phyloP scores from a whole-genome alignment of 2,888 invertebrate species.

The Temnothorax ravouxi region DNA sequence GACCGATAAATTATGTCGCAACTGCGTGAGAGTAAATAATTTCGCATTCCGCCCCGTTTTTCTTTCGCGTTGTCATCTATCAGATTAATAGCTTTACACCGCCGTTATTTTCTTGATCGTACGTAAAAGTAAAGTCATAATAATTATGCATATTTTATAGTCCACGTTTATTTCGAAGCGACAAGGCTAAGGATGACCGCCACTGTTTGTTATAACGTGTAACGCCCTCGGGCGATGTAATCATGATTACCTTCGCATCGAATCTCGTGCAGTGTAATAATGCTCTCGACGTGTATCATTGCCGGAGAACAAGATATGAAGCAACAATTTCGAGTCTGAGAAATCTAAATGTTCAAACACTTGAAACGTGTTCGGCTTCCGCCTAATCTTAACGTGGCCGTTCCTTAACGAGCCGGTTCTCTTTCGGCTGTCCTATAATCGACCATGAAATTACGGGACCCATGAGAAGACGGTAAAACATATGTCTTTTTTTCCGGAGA shows the following conservation, averaged over 20 bases:
- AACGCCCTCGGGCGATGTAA: slow-evolving; percentile 40
- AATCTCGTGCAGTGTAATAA: background rate
- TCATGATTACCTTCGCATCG: slow-evolving; percentile 35
- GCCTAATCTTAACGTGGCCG: slow-evolving; percentile 39
- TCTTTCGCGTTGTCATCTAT: slow-evolving; percentile 7
- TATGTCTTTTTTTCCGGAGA: slow-evolving; percentile 43
- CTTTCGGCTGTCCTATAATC: slow-evolving; percentile 48
- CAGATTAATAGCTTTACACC: background rate
- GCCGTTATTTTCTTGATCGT: background rate
- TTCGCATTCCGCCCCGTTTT: slow-evolving; percentile 12
- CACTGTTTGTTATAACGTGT: slow-evolving; percentile 35
- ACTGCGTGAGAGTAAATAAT: slow-evolving; percentile 40
- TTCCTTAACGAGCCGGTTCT: slow-evolving; percentile 46
- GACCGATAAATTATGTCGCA: slow-evolving; percentile 52
- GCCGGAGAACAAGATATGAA: slow-evolving; percentile 37
- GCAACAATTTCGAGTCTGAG: slow-evolving; percentile 32
- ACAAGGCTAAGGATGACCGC: slow-evolving; percentile 17
- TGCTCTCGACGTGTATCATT: slow-evolving; percentile 34
- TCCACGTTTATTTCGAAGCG: background rate
- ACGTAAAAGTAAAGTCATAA: background rate
- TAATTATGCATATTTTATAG: slow-evolving; percentile 4
- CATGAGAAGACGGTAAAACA: slow-evolving; percentile 40
- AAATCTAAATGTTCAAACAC: slow-evolving; percentile 44
- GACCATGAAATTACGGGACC: slow-evolving; percentile 52
- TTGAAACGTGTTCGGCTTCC: slow-evolving; percentile 25